phyloP scores from a whole-genome alignment of 2,797 vertebrate species.

The Masticophis lateralis region DNA sequence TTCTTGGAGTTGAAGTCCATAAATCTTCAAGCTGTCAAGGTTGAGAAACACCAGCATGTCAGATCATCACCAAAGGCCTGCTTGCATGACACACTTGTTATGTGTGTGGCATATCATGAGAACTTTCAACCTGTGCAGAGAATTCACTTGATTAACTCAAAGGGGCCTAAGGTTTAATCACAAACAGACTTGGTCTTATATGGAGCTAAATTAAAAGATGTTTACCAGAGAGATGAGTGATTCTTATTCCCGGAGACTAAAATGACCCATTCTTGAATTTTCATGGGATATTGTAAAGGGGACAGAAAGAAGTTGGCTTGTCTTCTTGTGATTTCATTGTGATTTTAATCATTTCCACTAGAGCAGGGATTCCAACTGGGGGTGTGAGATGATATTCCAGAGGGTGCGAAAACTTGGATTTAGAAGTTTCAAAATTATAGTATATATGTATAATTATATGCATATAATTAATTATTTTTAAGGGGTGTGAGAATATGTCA shows the following conservation, averaged over 20 bases:
- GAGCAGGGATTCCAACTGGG: too few relatives aligned
- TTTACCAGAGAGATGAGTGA: neutral
- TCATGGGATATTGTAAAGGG: neutral
- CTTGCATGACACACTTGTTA: neutral
- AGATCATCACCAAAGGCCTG: neutral
- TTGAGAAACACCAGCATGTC: neutral
- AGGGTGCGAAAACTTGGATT: too few relatives aligned
- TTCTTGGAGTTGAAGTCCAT: neutral
- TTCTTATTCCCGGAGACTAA: neutral
- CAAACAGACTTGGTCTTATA: neutral
- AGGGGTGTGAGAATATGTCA: too few relatives aligned
- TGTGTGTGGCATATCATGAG: neutral
- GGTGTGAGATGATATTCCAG: too few relatives aligned
- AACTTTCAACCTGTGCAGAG: neutral
- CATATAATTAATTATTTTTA: too few relatives aligned
- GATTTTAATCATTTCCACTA: neutral
- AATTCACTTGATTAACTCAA: neutral
- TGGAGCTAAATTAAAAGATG: neutral
- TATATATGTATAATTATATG: too few relatives aligned
- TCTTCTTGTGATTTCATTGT: neutral
- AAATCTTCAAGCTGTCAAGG: neutral
- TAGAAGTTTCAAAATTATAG: too few relatives aligned
- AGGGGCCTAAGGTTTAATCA: neutral
- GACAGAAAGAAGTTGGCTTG: neutral
- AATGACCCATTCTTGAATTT: neutral